Base-by-base conservation (phyloP, 2,797 vertebrate species). In the Coranthus polyacanthus region DNA sequence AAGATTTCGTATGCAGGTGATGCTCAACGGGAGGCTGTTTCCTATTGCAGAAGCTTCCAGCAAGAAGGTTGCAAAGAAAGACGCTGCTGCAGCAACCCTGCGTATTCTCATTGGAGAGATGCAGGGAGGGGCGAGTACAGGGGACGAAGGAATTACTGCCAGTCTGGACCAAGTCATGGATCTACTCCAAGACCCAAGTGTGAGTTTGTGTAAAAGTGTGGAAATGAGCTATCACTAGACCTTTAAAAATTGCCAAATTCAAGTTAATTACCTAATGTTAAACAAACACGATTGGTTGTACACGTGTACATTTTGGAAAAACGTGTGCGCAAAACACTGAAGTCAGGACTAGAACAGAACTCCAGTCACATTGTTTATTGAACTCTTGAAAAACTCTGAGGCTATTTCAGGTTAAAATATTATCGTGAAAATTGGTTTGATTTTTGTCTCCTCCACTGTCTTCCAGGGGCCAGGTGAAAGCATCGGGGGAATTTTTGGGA, bases 1-100 rank as follows among this genome's bases (percentile, higher is more conserved):
- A 85, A 99, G 98, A 67, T 99, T 99, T 81, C 96, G 94, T 69
- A 98, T 98, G 95, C 97, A 98, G 89, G 97, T 96, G 0, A 93
- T 97, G 91, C 94, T 99, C 6, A 95, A 94, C 0, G 94, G 95
- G 22, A 95, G 95, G 21, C 79, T 80, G 32, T 99, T 98, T 86
- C 97, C 97, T 4, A 86, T 95, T 0, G 96, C 95, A 0, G 97
- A 98, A 82, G 98, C 96, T 1, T 95, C 96, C 38, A 99, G 95
- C 86, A 99, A 99, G 85, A 99, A 98, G 59, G 92, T 96, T 0
- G 98, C 97, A 0, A 99, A 98, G 67, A 98, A 99, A 73, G 96
- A 98, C 1, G 97, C 98, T 0, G 97, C 97, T 0, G 92, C 95
- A 0, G 94, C 94, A 0, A 96, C 98, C 0, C 91, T 99, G 78